Evolutionary conservation across 1,140 invertebrate species (phyloP).

Genomic region (Megalopta genalis): DNA sequence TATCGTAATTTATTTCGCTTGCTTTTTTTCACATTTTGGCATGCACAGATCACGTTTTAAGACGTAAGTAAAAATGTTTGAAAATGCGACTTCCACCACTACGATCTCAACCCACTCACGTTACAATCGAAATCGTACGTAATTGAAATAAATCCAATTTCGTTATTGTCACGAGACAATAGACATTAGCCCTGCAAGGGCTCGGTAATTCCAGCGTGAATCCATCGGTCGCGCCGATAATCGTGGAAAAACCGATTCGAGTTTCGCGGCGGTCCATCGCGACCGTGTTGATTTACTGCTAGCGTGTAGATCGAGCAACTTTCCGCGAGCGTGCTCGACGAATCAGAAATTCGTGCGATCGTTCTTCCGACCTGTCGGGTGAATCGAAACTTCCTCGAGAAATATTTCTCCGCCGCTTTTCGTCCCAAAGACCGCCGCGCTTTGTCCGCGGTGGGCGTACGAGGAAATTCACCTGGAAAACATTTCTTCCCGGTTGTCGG

Average conservation of each 20-base stretch:
- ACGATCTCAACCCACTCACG: no score
- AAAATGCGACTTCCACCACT: no score
- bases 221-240: slow-evolving; percentile 25
- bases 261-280: neutral
- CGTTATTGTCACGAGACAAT: no score
- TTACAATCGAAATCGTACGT: no score
- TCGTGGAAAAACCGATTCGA: slow-evolving; percentile 14
- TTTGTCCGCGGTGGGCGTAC: slow-evolving; percentile 5
- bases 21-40: no score
- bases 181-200: neutral
- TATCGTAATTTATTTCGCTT: no score
- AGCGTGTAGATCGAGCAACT: slow-evolving; percentile 40
- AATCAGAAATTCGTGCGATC: slow-evolving; percentile 59
- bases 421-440: neutral
- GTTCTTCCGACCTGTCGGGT: slow-evolving; percentile 58
- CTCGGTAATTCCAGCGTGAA: neutral
- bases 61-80: no score
- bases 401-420: slow-evolving; percentile 59
- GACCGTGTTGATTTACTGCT: slow-evolving; percentile 39
- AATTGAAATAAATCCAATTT: no score
- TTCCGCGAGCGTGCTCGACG: slow-evolving; percentile 33
- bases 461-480: slow-evolving; percentile 63
- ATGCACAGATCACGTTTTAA: no score
- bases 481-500: slow-evolving; percentile 65
- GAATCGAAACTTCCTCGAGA: slow-evolving; percentile 66